These are phyloP conservation scores for Pyrrhosoma nymphula DNA, from an alignment of 2,888 invertebrate species.

Conservation along the genomic window DNA sequence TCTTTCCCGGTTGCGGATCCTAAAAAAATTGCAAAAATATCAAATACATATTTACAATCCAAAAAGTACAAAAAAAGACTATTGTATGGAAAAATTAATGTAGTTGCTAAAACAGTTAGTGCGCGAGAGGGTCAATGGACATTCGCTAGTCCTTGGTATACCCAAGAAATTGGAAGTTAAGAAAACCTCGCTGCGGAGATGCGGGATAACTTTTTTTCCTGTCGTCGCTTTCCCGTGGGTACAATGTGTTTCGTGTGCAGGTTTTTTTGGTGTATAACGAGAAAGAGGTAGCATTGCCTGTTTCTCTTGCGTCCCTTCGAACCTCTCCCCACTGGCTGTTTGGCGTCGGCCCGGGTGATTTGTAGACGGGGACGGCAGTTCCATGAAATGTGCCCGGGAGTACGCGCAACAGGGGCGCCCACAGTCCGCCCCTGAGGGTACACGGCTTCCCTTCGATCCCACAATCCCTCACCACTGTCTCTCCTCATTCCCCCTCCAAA, in stretches of 20 bases:
- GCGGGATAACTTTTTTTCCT: too few relatives aligned
- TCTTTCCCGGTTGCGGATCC: too few relatives aligned
- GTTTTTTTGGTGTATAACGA: constrained; percentile 22
- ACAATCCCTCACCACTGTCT: neutral
- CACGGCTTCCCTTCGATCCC: neutral
- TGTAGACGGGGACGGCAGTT: neutral
- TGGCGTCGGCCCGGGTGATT: neutral
- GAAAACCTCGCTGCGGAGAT: too few relatives aligned
- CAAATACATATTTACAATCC: too few relatives aligned
- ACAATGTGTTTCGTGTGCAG: neutral
- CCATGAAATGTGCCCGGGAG: constrained; percentile 13
- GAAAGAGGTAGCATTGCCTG: neutral
- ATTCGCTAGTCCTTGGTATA: too few relatives aligned
- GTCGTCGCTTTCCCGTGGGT: too few relatives aligned
- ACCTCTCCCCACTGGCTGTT: neutral
- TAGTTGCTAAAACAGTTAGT: too few relatives aligned
- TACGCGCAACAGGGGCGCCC: neutral
- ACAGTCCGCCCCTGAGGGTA: neutral
- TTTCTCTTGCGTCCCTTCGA: neutral
- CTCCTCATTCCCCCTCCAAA: neutral
- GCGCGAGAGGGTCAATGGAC: too few relatives aligned
- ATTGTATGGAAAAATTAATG: too few relatives aligned
- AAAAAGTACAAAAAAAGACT: too few relatives aligned
- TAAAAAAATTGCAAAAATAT: too few relatives aligned
- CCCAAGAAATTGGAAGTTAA: too few relatives aligned